These are phyloP conservation scores for Ophraella communa DNA, from an alignment of 2,888 invertebrate genomes.

Conservation along the genomic window DNA sequence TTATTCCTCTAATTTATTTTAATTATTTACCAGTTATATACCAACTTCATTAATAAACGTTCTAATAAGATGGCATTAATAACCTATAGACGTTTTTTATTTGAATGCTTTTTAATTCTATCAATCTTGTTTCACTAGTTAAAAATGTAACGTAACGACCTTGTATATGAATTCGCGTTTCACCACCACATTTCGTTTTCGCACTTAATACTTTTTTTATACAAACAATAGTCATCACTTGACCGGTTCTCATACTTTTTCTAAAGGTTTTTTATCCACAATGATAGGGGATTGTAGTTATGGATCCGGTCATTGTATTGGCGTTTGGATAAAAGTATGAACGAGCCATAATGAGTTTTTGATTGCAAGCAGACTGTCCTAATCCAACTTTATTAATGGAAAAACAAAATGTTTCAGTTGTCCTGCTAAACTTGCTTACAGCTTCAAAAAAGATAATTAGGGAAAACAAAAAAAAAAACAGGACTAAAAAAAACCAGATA, in stretches of 20 bases:
- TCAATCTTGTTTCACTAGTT: background rate
- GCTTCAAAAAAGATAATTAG: background rate
- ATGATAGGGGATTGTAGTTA: conserved; percentile 28
- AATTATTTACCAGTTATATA: no score
- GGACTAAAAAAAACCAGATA: background rate
- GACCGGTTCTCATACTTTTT: conserved; percentile 38
- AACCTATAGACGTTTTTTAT: no score
- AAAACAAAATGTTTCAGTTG: conserved; percentile 36
- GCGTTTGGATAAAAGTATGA: conserved; percentile 22
- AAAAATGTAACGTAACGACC: background rate
- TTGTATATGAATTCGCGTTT: background rate
- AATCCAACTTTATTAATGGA: conserved; percentile 40
- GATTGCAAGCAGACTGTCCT: conserved; percentile 35
- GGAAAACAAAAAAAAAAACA: background rate
- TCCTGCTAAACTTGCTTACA: conserved; percentile 1
- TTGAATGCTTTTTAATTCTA: background rate
- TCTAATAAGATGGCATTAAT: no score
- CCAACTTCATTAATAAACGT: no score
- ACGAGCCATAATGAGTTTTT: conserved; percentile 36
- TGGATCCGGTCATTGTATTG: conserved; percentile 15
- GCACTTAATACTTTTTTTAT: conserved; percentile 29
- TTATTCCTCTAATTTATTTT: no score
- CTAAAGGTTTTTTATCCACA: conserved; percentile 26
- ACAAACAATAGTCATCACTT: conserved; percentile 35
- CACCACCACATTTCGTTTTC: conserved; percentile 22